Evolutionary conservation across 2,888 invertebrate genomes (phyloP).

Genomic region (Artemia sinica): DNA sequence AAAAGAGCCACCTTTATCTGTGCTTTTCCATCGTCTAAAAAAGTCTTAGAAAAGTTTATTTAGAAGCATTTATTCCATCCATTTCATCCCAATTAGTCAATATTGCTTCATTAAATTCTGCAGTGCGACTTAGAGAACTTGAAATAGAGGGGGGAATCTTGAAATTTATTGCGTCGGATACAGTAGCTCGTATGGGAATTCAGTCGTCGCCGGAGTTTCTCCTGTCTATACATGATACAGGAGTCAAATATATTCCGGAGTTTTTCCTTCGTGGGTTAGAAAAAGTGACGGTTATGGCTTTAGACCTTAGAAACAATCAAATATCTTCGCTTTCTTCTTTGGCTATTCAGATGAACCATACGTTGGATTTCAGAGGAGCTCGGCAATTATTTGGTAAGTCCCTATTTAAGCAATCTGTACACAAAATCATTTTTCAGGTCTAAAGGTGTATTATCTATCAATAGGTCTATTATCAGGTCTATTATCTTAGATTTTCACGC

Average conservation of each 20-base stretch:
- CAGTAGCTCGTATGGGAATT: slow-evolving; percentile 37
- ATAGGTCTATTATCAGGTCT: too few relatives aligned
- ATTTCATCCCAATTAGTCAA: slow-evolving; percentile 54
- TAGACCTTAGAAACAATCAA: slow-evolving; percentile 58
- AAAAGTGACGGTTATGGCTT: slow-evolving; percentile 52
- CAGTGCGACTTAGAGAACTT: slow-evolving; percentile 53
- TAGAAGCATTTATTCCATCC: slow-evolving; percentile 53
- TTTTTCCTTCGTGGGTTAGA: slow-evolving; percentile 30
- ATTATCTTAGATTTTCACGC: too few relatives aligned
- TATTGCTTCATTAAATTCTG: slow-evolving; percentile 15
- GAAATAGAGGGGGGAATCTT: slow-evolving; percentile 60
- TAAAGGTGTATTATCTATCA: too few relatives aligned
- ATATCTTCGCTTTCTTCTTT: slow-evolving; percentile 14
- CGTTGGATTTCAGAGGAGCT: not conserved
- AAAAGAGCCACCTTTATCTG: slow-evolving; percentile 35
- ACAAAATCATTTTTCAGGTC: too few relatives aligned
- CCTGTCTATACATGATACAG: slow-evolving; percentile 38
- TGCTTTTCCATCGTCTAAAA: slow-evolving; percentile 49
- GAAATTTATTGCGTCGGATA: slow-evolving; percentile 53
- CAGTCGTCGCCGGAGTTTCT: slow-evolving; percentile 16
- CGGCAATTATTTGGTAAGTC: slow-evolving; percentile 1
- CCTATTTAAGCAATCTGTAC: too few relatives aligned
- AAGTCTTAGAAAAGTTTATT: slow-evolving; percentile 52
- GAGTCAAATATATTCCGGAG: slow-evolving; percentile 18
- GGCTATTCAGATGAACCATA: not conserved